Evolutionary conservation across 2,797 vertebrate species (phyloP), one percentile per base, ranked within the genome.

Genomic region (Chaetophractus vellerosus): DNA sequence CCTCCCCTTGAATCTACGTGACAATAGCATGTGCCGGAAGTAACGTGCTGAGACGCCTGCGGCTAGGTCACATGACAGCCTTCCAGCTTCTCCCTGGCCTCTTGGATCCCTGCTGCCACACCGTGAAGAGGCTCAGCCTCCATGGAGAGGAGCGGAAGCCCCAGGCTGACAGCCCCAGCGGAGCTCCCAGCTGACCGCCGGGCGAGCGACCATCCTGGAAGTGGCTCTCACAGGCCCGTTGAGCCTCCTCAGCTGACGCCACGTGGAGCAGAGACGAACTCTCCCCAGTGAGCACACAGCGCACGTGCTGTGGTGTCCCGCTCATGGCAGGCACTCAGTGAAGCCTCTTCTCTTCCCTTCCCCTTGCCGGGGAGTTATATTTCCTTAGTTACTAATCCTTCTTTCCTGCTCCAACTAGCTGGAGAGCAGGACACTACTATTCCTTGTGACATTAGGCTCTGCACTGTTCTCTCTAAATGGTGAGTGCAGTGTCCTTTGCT

Each of bases 241-340:
- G n/a, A n/a, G n/a, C n/a, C n/a, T n/a, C n/a, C n/a, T n/a, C n/a
- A 0, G 31, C n/a, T 0, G 9, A 26, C 24, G 21, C 45, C 33
- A 1, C 0, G 19, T 21, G 75, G 50, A 52, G 6, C 52, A 11
- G 24, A 2, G 5, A 57, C 18, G n/a, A 52, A 9, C 26, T 16
- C 31, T 57, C 36, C 45, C 15, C 33, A 57, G 45, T 41, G 24
- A 16, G 45, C 28, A n/a, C 0, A 12, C 36, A 8, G 18, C 28
- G 2, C n/a, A 1, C 14, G 6, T n/a, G 26, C 4, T 18, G 14
- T 59, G 48, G 48, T 26, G 72, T 0, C 24, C 69, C 2, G 50
- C 11, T 0, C 36, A 18, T 1, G 38, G 19, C 5, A n/a, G 64
- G 52, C 21, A 1, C 33, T 24, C 10, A 1, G 38, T 4, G 38